A percentile compares a stretch with the other conserved stretches of the same genome.
Conservation (phyloP, 2,113 vertebrate genomes). For the Pterophyllum scalare region DNA sequence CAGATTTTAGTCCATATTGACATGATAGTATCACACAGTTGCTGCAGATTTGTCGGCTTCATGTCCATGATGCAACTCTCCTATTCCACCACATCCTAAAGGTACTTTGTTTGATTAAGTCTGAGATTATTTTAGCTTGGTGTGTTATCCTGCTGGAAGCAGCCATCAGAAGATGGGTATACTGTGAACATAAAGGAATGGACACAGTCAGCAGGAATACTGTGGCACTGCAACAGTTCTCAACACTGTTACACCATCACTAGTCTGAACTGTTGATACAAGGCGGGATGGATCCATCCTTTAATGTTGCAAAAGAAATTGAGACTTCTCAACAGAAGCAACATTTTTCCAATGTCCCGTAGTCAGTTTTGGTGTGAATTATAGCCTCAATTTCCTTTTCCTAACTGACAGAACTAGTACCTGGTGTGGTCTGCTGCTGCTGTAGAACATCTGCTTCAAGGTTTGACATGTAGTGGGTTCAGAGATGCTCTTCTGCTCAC, state of each 20-base stretch:
- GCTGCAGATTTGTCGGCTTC: not conserved
- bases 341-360: not conserved
- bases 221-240: not conserved
- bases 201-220: not conserved
- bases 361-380: not conserved
- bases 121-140: not conserved
- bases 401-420: not conserved
- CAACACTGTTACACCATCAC: not conserved
- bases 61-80: not conserved
- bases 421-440: not conserved
- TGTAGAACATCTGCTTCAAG: not conserved
- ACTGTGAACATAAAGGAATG: not conserved
- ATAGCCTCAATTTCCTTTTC: not conserved
- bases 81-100: not conserved
- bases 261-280: not conserved
- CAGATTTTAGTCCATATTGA: not conserved
- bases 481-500: not conserved
- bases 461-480: not conserved
- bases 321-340: not conserved
- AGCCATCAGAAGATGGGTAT: not conserved
- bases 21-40: not conserved
- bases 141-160: not conserved
- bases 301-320: not conserved
- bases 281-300: not conserved
- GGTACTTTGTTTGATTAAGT: not conserved